Evolutionary conservation across 2,888 invertebrate genomes (phyloP).

Genomic region (Antheraea yamamai): DNA sequence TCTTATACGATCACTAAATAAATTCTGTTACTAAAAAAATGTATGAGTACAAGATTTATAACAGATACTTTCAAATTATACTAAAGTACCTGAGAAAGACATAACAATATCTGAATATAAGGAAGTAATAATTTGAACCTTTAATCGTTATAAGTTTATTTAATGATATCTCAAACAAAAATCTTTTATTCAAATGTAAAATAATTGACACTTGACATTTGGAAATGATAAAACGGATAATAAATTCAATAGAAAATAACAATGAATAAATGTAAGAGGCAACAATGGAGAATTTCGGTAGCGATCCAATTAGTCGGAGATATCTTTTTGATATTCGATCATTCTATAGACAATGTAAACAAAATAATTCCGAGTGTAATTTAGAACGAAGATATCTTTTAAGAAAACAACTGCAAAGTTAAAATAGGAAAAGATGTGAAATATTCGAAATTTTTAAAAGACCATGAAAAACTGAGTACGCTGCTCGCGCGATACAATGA

Average conservation of each 20-base stretch:
- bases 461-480: no score
- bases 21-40: not conserved
- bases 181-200: conserved; percentile 4
- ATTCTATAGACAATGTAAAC: not conserved
- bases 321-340: not conserved
- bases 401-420: not conserved
- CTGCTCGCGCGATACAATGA: no score
- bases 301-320: conserved; percentile 4
- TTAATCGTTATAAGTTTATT: not conserved
- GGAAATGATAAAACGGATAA: conserved; percentile 1
- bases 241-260: conserved; percentile 9
- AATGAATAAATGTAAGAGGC: conserved; percentile 9
- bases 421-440: not conserved
- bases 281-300: conserved; percentile 9
- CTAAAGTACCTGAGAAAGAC: not conserved
- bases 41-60: not conserved
- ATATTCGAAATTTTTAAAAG: not conserved
- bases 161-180: not conserved
- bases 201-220: conserved; percentile 14
- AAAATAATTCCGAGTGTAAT: not conserved
- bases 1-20: no score
- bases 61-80: not conserved
- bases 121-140: not conserved
- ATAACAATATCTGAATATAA: not conserved
- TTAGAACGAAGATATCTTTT: not conserved